Base-by-base conservation (phyloP, 1,140 invertebrate genomes). In the Battus philenor region DNA sequence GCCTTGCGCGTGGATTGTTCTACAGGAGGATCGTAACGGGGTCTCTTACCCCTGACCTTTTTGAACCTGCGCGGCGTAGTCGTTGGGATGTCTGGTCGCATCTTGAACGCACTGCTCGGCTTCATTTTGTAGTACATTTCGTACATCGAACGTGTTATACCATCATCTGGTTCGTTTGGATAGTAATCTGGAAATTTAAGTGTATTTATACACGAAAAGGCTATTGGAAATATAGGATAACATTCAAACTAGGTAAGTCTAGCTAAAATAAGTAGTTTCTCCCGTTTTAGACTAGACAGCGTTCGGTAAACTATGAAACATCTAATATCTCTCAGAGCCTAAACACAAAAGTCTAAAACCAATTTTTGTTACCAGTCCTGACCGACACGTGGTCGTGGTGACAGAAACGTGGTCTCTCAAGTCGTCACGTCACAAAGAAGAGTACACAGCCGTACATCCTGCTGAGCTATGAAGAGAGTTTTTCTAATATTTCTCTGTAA, bases 51-150 rank as follows among this genome's bases (percentile, higher is more conserved):
- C 26, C 38, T 54, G 2, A 11, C 29, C 13, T 43, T 47, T 10
- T 54, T n/a, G 26, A 8, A 44, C 44, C 50, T 30, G n/a, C 18
- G 3, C 27, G 46, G 13, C 60, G 54, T n/a, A 2, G 38, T 22
- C n/a, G 43, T 63, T 54, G 10, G 50, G 47, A 12, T 22, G 26
- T 32, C 60, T 48, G 4, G 58, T 4, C 54, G 38, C 0, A 55
- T 59, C 22, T 63, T 65, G n/a, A 47, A 52, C 3, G 27, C 10
- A 11, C 22, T 41, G 38, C 39, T 45, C 0, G 54, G 50, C 29
- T 50, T 63, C 1, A 26, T 54, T 52, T 64, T 72, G 46, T 81
- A 81, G 20, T 81, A 81, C 77, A 81, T 81, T 29, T 78, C 74
- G 41, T 76, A 78, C 4, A 81, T 78, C 0, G 77, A 81, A 43